These are phyloP conservation scores for Aurelia aurita DNA, from an alignment of 30 jellyfish, hydroid and myxozoan species.

Conservation along the genomic window DNA sequence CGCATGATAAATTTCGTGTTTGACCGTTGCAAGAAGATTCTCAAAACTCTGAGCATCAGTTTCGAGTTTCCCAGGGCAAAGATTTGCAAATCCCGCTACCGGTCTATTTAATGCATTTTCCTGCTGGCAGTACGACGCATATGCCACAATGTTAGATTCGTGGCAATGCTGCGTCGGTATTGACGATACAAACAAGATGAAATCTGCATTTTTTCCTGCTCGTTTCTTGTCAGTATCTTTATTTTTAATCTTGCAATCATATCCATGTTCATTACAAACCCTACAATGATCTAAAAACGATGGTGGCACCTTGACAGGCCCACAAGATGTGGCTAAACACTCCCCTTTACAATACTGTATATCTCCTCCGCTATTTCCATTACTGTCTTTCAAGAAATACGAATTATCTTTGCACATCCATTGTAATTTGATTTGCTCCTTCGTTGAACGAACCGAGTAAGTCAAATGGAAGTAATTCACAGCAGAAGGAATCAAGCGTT, in stretches of 20 bases:
- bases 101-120: constrained; percentile 95
- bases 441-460: constrained; percentile 62
- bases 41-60: constrained; percentile 88
- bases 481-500: constrained; percentile 86
- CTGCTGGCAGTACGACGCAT: constrained; percentile 96
- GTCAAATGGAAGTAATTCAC: constrained; percentile 82
- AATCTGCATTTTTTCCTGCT: constrained; percentile 52
- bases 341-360: constrained; percentile 82
- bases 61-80: constrained; percentile 87
- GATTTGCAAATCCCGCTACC: constrained; percentile 94
- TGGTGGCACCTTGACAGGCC: constrained; percentile 90
- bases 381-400: constrained; percentile 68
- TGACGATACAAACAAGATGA: constrained; percentile 87
- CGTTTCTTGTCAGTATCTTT: constrained; percentile 22
- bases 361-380: constrained; percentile 78
- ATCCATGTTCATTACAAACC: constrained; percentile 81
- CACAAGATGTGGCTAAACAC: constrained; percentile 81
- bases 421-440: constrained; percentile 77
- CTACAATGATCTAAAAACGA: constrained; percentile 85
- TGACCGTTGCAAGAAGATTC: constrained; percentile 88
- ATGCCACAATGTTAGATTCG: constrained; percentile 92
- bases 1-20: constrained; percentile 94
- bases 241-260: constrained; percentile 49
- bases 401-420: constrained; percentile 92
- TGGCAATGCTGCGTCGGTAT: constrained; percentile 89